Percentiles rank a stretch among this genome's conserved stretches.
Evolutionary conservation across 1,140 invertebrate species (phyloP).

Genomic region (Nasonia longicornis): DNA sequence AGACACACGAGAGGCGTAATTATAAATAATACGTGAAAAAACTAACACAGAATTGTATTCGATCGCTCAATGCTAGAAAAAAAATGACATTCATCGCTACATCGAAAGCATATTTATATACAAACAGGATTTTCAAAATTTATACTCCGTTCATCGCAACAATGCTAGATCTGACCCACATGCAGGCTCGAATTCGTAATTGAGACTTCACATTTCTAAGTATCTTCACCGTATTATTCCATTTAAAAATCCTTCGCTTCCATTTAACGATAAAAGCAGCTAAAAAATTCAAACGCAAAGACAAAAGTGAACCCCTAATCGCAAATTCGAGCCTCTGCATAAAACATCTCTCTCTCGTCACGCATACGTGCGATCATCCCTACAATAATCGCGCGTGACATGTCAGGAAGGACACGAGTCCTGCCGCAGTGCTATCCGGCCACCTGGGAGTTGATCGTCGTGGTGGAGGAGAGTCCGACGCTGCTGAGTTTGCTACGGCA

Average conservation of each 20-base stretch:
- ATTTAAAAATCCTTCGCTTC: background rate
- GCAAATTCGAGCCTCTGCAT: no score
- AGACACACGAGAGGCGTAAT: background rate
- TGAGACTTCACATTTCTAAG: background rate
- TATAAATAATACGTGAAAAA: background rate
- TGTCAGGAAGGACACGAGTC: background rate
- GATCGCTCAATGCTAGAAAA: background rate
- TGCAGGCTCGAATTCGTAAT: background rate
- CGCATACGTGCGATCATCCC: no score
- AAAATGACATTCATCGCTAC: background rate
- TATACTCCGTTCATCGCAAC: background rate
- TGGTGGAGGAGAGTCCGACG: background rate
- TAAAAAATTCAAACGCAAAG: no score
- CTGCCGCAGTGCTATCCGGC: constrained; percentile 4
- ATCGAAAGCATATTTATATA: background rate
- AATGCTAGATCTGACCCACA: background rate
- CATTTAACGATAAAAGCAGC: background rate
- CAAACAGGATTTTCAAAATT: background rate
- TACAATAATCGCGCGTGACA: background rate
- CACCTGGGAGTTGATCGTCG: constrained; percentile 30
- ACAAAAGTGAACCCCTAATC: no score
- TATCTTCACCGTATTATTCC: background rate
- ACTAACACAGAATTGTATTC: background rate
- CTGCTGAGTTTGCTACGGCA: constrained; percentile 8
- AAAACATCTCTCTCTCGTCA: no score